These are phyloP conservation scores for Stichodactyla mertensii DNA, from an alignment of 64 coral and sea anemone genomes.

Conservation along the genomic window DNA sequence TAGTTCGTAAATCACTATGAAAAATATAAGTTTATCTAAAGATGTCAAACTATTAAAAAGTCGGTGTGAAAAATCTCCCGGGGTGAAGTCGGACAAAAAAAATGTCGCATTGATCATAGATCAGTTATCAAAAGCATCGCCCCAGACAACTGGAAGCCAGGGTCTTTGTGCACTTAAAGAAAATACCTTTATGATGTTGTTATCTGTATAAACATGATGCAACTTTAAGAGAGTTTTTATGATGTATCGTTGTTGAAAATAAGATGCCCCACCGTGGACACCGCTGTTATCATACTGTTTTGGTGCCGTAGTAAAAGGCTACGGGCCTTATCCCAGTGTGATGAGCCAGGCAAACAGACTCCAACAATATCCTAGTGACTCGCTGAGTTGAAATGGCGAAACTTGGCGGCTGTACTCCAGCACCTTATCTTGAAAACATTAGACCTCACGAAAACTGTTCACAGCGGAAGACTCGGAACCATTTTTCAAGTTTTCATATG, in stretches of 20 bases:
- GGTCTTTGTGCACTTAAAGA: neutral
- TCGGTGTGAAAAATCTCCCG: conserved; percentile 1
- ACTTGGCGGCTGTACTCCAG: neutral
- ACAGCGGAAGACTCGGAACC: neutral
- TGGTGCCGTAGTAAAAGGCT: neutral
- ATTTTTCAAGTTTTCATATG: neutral
- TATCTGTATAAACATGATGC: neutral
- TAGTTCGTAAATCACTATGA: conserved; percentile 15
- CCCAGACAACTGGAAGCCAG: neutral
- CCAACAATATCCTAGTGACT: neutral
- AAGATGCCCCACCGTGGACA: neutral
- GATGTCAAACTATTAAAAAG: conserved; percentile 6
- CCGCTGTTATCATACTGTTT: neutral
- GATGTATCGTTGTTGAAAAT: neutral
- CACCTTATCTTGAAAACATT: conserved; percentile 1
- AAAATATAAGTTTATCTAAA: conserved; percentile 14
- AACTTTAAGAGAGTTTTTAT: neutral
- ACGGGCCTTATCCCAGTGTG: neutral
- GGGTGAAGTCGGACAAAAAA: neutral
- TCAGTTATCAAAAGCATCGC: neutral
- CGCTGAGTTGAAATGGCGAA: neutral
- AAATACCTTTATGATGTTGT: neutral
- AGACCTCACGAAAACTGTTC: conserved; percentile 5
- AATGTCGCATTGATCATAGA: neutral
- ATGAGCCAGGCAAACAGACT: neutral